Base-by-base conservation (phyloP, 2,888 invertebrate genomes). In the Abscondita cerata region DNA sequence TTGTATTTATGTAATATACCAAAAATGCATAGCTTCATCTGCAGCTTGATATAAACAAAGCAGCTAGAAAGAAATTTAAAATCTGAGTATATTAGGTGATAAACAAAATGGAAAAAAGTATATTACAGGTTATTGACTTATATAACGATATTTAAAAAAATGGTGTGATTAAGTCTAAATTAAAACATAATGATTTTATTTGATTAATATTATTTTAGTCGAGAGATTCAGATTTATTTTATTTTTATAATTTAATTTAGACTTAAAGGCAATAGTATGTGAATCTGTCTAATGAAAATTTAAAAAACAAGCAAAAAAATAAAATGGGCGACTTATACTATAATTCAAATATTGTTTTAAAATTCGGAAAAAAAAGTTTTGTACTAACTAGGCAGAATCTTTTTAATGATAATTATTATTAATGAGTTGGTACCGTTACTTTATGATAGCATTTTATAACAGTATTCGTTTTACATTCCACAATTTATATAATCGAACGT, bases 1-100 rank as follows among this genome's bases (percentile, higher is more conserved):
- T 53, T 62, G 57, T 62, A 62, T 62, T 57, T 62, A 56, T 62
- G 62, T 62, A 62, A 57, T 62, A 62, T 62, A 62, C 55, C 46
- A 40, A 61, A 48, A 60, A 36, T 55, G 56, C 25, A 57, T 57
- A 62, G 62, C 62, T 62, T 57, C 52, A 47, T 40, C 52, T 62
- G 57, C 62, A 57, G 53, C 52, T 56, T 57, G n/a, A 57, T 57
- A 52, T 57, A 52, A 55, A 52, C 47, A 48, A 48, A 53, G 62
- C 62, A 62, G 57, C 62, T 62, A 62, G 62, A 58, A 56, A 36
- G 57, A 47, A 62, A 52, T 52, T 61, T 52, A 18, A 61, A 61
- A 61, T 61, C 52, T 52, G 57, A 62, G 57, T 62, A 52, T 62
- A 53, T 53, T 62, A 62, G 62, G 50, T 34, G 53, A 62, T 57